Evolutionary conservation across 2,888 invertebrate genomes (phyloP).

Genomic region (Coleophora deauratella): DNA sequence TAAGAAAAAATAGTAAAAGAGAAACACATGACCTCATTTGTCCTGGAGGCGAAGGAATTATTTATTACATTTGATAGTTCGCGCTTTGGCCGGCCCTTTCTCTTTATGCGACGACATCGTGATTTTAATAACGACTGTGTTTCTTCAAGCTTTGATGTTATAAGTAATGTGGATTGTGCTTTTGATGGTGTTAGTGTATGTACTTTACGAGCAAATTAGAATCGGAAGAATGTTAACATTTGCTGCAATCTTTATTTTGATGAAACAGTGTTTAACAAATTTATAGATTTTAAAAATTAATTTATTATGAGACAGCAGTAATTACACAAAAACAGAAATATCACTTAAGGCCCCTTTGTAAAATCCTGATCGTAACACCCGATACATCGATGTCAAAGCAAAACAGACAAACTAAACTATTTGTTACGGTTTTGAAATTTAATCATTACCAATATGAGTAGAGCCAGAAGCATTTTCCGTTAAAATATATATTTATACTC

Average conservation of each 20-base stretch:
- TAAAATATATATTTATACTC: background rate
- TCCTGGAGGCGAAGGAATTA: conserved; percentile 62
- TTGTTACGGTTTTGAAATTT: conserved; percentile 40
- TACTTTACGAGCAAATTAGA: no score
- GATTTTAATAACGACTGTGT: conserved; percentile 49
- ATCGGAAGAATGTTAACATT: no score
- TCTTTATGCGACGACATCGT: conserved; percentile 37
- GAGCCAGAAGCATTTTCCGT: background rate
- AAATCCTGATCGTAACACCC: conserved; percentile 15
- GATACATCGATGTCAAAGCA: conserved; percentile 21
- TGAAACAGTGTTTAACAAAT: no score
- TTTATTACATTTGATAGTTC: conserved; percentile 69
- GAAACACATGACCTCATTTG: conserved; percentile 74
- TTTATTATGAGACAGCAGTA: no score
- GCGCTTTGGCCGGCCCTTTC: conserved; percentile 51
- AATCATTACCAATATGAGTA: conserved; percentile 38
- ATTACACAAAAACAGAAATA: no score
- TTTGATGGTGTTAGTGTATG: no score
- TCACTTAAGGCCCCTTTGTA: no score
- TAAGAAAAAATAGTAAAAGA: conserved; percentile 64
- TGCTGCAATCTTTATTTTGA: no score
- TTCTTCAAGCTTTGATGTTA: conserved; percentile 29
- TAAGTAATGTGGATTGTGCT: background rate
- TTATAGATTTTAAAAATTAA: no score
- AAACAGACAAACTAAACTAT: conserved; percentile 24